These are phyloP conservation scores for Globodera ellingtonae DNA, from an alignment of 1,140 invertebrate genomes.

Conservation along the genomic window DNA sequence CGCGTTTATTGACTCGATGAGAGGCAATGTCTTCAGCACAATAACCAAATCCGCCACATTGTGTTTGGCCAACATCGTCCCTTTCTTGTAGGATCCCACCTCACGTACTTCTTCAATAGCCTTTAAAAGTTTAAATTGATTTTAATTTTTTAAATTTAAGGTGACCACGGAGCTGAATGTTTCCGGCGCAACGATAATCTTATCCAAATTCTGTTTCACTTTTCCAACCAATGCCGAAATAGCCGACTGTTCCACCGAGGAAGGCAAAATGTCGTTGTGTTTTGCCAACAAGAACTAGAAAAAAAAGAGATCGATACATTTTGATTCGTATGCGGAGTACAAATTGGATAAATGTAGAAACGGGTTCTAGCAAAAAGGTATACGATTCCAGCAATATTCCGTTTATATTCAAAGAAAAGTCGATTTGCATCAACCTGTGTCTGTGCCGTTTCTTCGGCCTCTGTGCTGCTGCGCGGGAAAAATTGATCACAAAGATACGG, in stretches of 20 bases:
- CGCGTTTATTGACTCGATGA: conserved; percentile 86
- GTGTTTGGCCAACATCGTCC: conserved; percentile 91
- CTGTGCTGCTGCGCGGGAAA: conserved; percentile 39
- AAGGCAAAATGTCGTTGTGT: conserved; percentile 42
- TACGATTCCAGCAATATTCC: conserved; percentile 17
- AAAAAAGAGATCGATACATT: conserved; percentile 5
- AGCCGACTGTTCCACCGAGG: conserved; percentile 44
- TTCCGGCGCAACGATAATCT: conserved; percentile 46
- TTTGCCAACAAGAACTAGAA: conserved; percentile 38
- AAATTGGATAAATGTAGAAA: neutral
- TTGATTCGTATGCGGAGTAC: neutral
- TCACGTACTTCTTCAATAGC: conserved; percentile 54
- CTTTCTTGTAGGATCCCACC: conserved; percentile 90
- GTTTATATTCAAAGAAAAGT: neutral
- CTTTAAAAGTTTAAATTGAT: conserved; percentile 35
- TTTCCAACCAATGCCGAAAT: conserved; percentile 40
- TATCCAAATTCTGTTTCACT: conserved; percentile 50
- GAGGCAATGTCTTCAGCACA: conserved; percentile 94
- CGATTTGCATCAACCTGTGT: conserved; percentile 24
- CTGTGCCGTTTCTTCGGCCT: conserved; percentile 44
- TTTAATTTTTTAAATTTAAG: conserved; percentile 15
- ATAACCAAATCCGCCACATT: conserved; percentile 95
- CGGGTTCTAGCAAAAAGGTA: neutral
- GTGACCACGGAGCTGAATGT: conserved; percentile 45
- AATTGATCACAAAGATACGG: conserved; percentile 44